phyloP scores from a whole-genome alignment of 2,888 invertebrate genomes.

The Amblyjoppa proteus region DNA sequence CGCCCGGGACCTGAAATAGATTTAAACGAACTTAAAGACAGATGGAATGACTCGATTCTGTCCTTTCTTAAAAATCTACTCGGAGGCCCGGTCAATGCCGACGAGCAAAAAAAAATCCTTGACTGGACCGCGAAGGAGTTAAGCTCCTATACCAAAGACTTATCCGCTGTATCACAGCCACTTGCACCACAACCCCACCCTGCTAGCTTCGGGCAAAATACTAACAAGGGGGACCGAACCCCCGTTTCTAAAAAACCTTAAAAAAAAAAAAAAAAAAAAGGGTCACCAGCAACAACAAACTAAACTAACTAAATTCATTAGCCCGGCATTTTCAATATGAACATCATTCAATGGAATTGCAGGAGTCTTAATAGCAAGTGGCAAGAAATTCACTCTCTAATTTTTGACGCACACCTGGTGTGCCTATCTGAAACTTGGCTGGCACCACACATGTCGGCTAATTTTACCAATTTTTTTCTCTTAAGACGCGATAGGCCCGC shows the following conservation, averaged over 20 bases:
- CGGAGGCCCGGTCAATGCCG: neutral
- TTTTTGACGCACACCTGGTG: neutral
- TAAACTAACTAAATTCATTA: neutral
- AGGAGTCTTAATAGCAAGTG: too few relatives aligned
- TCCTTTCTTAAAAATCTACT: neutral
- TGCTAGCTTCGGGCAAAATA: neutral
- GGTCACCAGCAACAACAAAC: neutral
- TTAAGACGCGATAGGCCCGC: conserved; percentile 1
- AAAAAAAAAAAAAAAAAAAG: neutral
- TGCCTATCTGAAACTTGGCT: neutral
- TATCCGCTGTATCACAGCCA: neutral
- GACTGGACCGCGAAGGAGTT: neutral
- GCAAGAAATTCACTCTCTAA: too few relatives aligned
- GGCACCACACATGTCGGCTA: neutral
- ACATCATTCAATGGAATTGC: neutral
- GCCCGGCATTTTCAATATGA: neutral
- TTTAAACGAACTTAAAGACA: neutral
- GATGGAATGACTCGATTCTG: neutral
- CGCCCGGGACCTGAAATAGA: neutral
- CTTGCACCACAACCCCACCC: neutral
- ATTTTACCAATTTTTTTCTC: neutral
- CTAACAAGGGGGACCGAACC: neutral
- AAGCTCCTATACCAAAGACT: neutral
- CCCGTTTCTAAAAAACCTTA: neutral
- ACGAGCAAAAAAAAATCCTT: neutral